Percentiles rank a stretch among this genome's conserved stretches.
phyloP scores from a whole-genome alignment of 2,113 vertebrate species.

The Pachycephala philippinensis region DNA sequence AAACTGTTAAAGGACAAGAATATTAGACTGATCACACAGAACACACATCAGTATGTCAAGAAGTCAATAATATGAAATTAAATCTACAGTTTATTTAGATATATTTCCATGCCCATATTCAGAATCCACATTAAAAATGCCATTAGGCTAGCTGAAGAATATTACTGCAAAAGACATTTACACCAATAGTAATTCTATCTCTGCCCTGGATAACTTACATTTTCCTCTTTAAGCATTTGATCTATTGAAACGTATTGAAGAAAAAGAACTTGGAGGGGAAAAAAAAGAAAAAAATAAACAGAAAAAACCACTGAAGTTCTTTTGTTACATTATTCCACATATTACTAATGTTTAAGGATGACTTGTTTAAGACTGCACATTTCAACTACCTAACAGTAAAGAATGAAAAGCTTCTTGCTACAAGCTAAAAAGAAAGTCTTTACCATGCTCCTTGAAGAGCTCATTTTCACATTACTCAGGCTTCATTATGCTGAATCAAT shows the following conservation, averaged over 20 bases:
- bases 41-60: slow-evolving; percentile 2
- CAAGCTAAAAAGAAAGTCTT: slow-evolving; percentile 77
- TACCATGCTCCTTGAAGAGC: slow-evolving; percentile 80
- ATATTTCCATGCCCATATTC: background rate
- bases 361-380: slow-evolving; percentile 57
- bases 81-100: slow-evolving; percentile 44
- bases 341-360: slow-evolving; percentile 18
- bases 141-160: slow-evolving; percentile 22
- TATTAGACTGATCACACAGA: background rate
- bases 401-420: slow-evolving; percentile 71
- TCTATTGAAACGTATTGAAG: background rate
- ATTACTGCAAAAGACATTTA: background rate
- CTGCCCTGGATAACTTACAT: background rate
- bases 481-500: slow-evolving; percentile 99
- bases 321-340: background rate
- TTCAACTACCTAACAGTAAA: slow-evolving; percentile 62
- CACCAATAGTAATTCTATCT: background rate
- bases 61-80: slow-evolving; percentile 26
- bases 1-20: slow-evolving; percentile 25
- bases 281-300: background rate
- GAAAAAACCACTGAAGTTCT: background rate
- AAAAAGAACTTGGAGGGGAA: background rate
- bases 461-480: slow-evolving; percentile 91
- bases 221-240: background rate
- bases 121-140: slow-evolving; percentile 26